Base-by-base conservation (phyloP, 2,888 invertebrate genomes). In the Oscheius myriophilus region DNA sequence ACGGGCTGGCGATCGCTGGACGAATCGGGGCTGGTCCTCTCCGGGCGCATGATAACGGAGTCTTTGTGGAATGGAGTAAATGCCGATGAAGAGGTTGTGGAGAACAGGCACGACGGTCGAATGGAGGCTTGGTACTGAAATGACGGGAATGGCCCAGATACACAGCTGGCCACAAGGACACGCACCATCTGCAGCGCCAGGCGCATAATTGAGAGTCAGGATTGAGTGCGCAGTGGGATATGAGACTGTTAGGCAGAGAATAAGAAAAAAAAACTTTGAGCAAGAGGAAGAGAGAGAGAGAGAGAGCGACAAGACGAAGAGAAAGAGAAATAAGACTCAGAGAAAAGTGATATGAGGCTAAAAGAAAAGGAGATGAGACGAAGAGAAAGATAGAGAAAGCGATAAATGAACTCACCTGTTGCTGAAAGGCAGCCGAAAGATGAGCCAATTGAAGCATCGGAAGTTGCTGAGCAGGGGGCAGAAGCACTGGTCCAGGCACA, bases 1-100 rank as follows among this genome's bases (percentile, higher is more conserved):
- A 67, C 67, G 11, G 39, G 33, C 39, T 51, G 39, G 9, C 67
- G 16, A 51, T 72, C 71, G 43, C 74, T 76, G n/a, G 74, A 72
- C 2, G 78, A 78, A 69, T 78, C 78, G 12, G 78, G 78, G 62
- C 78, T 78, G 45, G 58, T 72, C 51, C 76, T 52, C 39, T 76
- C 76, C 9, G 70, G 58, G 33, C 67, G 70, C 74, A 78, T 75
- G 39, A 78, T 74, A 11, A 75, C 75, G 45, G 39, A 23, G 9
- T 68, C 58, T n/a, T 71, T 55, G 16, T 67, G 59, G 26, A 67
- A 67, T 9, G 67, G 67, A 9, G 59, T 59, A 52, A 78, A 78
- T 18, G 78, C 78, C 18, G 74, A 74, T 18, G 78, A 76, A 21
- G 74, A 74, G 1, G 70, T 71, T 0, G 72, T 71, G 42, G 74